Base-by-base conservation (phyloP, 2,888 invertebrate species). In the Apodemia mormo region DNA sequence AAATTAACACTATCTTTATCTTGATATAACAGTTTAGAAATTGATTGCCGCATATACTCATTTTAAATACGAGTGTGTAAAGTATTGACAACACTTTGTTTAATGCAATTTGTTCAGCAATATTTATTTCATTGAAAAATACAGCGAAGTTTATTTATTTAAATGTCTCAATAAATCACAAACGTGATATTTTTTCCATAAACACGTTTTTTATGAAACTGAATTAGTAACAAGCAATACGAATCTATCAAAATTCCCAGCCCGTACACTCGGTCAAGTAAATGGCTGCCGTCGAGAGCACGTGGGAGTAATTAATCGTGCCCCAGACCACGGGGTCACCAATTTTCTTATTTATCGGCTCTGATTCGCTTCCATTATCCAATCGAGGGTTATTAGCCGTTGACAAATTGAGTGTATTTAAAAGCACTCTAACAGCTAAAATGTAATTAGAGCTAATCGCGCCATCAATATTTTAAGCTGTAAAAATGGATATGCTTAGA, bases 331-430 rank as follows among this genome's bases (percentile, higher is more conserved):
- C 84, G 79, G 82, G 82, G 83, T 84, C 84, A 75, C 85, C 88
- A 85, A 85, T 86, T 84, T 86, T 84, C 88, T 88, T 88, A 89
- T 89, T 89, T 89, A 89, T 89, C 84, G 88, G 80, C 77, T 81
- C 83, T 81, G 81, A 86, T 87, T 86, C 82, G 80, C 82, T 78
- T 72, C 85, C 85, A 88, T 88, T 89, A 88, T 81, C 76, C 74
- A 81, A 69, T 72, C 72, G 71, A 66, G 70, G 71, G 71, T 74
- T 74, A 71, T 70, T 69, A 74, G 74, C 72, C 72, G 70, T 70
- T 72, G 77, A 76, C 76, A 75, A 74, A 77, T 77, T 76, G 74
- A 72, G 70, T 70, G 68, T 69, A 71, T 74, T 73, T 71, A 68
- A 70, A 70, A 30, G 49, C 33, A 66, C 52, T 73, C 49, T 66